These are phyloP conservation scores for Brachionus paranguensis DNA, from an alignment of 1,140 invertebrate genomes.

Conservation along the genomic window DNA sequence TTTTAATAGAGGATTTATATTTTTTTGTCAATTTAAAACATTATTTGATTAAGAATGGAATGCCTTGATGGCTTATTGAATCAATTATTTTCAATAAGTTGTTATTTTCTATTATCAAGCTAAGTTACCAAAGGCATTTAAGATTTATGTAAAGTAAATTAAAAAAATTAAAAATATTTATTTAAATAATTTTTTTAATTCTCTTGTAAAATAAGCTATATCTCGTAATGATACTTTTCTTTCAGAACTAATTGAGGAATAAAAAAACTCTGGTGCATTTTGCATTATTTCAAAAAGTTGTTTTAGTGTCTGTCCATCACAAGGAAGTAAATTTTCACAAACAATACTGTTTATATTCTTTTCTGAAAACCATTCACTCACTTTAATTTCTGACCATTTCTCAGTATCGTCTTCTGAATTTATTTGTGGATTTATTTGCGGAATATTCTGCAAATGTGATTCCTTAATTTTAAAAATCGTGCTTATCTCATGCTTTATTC, in stretches of 20 bases:
- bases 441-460: neutral
- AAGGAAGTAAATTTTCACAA: neutral
- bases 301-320: neutral
- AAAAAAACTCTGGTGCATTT: slow-evolving; percentile 25
- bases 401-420: neutral
- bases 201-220: neutral
- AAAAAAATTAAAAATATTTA: neutral
- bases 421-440: neutral
- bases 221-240: neutral
- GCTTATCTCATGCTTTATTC: neutral
- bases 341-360: neutral
- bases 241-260: neutral
- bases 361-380: neutral
- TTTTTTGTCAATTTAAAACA: too few relatives aligned
- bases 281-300: neutral
- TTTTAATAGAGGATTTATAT: too few relatives aligned
- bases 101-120: too few relatives aligned
- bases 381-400: neutral
- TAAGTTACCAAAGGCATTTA: too few relatives aligned
- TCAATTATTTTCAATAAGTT: too few relatives aligned
- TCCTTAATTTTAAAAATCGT: neutral
- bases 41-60: too few relatives aligned
- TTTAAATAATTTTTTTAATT: neutral
- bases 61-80: too few relatives aligned
- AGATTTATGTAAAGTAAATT: too few relatives aligned